phyloP scores from a whole-genome alignment of 1,140 invertebrate genomes.

The Homarus americanus region DNA sequence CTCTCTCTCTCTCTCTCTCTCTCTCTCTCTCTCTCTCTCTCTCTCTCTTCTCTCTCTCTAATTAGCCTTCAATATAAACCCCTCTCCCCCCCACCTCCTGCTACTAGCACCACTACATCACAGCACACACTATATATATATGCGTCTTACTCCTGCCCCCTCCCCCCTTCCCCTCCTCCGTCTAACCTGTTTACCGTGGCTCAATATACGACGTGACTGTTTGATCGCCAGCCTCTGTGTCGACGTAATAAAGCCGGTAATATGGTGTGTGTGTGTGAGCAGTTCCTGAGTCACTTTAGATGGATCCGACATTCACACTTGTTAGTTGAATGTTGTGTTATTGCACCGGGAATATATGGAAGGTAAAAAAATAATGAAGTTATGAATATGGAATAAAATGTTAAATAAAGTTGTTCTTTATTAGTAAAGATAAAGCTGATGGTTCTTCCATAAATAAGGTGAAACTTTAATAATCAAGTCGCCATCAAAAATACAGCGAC shows the following conservation, averaged over 20 bases:
- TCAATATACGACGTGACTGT: background rate
- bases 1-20: no score
- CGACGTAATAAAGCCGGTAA: conserved; percentile 10
- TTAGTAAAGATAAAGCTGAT: no score
- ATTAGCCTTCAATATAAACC: background rate
- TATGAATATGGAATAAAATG: no score
- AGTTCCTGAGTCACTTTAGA: background rate
- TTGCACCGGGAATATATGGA: no score
- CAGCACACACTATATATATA: no score
- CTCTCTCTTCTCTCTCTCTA: conserved; percentile 33
- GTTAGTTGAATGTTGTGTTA: no score
- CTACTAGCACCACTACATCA: no score
- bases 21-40: conserved; percentile 23
- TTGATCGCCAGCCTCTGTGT: background rate
- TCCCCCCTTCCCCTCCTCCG: background rate
- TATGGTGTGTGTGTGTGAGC: conserved; percentile 8
- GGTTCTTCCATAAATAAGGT: no score
- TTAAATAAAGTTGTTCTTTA: no score
- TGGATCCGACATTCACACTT: background rate
- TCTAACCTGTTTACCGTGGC: background rate
- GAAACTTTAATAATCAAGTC: no score
- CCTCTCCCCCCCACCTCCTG: background rate
- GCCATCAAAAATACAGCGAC: no score
- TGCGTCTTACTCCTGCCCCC: background rate
- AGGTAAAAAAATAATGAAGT: no score